Base-by-base conservation (phyloP, 64 coral and sea anemone species). In the Catalaphyllia jardinei region DNA sequence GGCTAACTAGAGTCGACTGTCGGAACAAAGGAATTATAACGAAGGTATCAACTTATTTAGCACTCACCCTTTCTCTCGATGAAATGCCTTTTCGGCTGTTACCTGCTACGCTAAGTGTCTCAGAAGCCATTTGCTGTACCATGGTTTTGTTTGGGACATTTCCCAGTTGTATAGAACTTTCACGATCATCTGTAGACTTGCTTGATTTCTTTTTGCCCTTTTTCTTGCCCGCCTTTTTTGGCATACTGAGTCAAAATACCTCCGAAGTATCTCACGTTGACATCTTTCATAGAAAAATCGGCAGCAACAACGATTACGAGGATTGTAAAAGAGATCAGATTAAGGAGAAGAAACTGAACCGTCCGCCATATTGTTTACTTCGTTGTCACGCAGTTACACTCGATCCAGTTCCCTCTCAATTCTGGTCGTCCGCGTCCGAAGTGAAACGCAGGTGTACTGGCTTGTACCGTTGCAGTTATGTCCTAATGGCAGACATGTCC, bases 41-140 rank as follows among this genome's bases (percentile, higher is more conserved):
- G n/a, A 57, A 57, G 54, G 10, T 16, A 14, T 16, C 54, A 57
- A 57, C 17, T 38, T 77, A 22, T 39, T 14, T 8, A 29, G n/a
- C 42, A 13, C 85, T 83, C 49, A 96, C 95, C 83, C 88, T 93
- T 62, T 96, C 95, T 88, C 88, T 79, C 4, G 95, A 77, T 17
- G 95, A 80, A 49, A 71, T 65, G 54, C 20, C 62, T 5, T 27
- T 33, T 15, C 75, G 76, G 19, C 91, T 82, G 25, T 79, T 86
- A 13, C 82, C 80, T 74, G 84, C 82, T 29, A 92, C 91, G 52
- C 95, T 96, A 10, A 96, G 69, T 22, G 91, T 87, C 38, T 89
- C 77, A 59, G 95, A 96, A 71, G 95, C 95, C 95, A 96, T 96
- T 57, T 96, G 95, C 31, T 93, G 95, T 52, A 96, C 88, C 95